Evolutionary conservation across 2,113 vertebrate species (phyloP).

Genomic region (Edolisoma coerulescens): DNA sequence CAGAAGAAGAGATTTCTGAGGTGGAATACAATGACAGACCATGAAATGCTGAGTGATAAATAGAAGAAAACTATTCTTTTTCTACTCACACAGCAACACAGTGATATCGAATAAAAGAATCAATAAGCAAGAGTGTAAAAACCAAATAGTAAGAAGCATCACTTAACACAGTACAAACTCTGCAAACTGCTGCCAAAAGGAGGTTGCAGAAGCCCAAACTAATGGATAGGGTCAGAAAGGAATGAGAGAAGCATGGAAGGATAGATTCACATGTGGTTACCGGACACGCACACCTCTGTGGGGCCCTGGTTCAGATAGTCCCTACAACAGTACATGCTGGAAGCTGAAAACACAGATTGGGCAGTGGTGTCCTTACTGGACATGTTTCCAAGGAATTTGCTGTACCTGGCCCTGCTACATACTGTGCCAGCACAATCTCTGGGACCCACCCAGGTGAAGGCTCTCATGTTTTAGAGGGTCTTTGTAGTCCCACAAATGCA

Average conservation of each 20-base stretch:
- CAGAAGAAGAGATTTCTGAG: background rate
- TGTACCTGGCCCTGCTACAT: background rate
- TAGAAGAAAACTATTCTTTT: background rate
- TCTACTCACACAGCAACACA: background rate
- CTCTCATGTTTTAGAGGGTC: background rate
- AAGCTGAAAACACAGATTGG: background rate
- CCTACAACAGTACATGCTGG: background rate
- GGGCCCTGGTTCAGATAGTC: background rate
- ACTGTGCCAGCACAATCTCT: background rate
- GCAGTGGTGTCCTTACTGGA: background rate
- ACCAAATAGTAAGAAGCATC: background rate
- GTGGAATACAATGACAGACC: background rate
- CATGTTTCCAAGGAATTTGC: background rate
- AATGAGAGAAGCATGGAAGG: background rate
- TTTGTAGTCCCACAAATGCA: background rate
- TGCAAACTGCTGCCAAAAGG: background rate
- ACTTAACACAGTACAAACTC: background rate
- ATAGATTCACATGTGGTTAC: background rate
- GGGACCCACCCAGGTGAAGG: background rate
- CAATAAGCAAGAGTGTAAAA: background rate
- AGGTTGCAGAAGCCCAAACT: background rate
- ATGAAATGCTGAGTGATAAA: background rate
- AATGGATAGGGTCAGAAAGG: background rate
- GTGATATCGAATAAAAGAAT: background rate
- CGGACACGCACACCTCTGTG: background rate